phyloP scores from a whole-genome alignment of 2,797 vertebrate genomes.

The Aselliscus stoliczkanus region DNA sequence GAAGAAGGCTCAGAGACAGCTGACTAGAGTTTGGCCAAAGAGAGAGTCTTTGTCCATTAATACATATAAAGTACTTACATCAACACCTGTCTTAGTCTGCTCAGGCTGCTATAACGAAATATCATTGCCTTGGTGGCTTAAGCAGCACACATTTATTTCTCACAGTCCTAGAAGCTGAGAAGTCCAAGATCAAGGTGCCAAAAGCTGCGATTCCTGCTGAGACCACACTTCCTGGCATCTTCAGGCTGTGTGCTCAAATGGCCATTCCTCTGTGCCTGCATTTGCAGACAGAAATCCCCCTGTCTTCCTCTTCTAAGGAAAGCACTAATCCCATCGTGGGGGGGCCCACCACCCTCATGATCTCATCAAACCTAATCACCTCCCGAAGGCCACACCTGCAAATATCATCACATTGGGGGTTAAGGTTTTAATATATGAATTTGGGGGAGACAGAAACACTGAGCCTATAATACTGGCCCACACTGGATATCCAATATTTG shows the following conservation, averaged over 20 bases:
- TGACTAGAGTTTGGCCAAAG: not conserved
- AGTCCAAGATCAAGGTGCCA: not conserved
- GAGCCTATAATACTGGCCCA: not conserved
- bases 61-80: not conserved
- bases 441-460: not conserved
- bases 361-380: not conserved
- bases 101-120: not conserved
- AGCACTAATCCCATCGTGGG: not conserved
- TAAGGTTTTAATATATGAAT: not conserved
- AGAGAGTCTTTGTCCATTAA: not conserved
- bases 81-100: not conserved
- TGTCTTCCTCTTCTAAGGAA: not conserved
- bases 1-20: not conserved
- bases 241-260: not conserved
- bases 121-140: too few species aligned
- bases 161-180: not conserved
- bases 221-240: not conserved
- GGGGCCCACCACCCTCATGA: too few species aligned
- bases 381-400: not conserved
- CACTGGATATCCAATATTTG: not conserved
- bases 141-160: not conserved
- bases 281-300: too few species aligned
- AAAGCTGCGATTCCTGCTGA: not conserved
- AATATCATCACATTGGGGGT: not conserved
- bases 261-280: accelerated